phyloP scores from a whole-genome alignment of 2,113 vertebrate species.

The Hiodon tergisus region DNA sequence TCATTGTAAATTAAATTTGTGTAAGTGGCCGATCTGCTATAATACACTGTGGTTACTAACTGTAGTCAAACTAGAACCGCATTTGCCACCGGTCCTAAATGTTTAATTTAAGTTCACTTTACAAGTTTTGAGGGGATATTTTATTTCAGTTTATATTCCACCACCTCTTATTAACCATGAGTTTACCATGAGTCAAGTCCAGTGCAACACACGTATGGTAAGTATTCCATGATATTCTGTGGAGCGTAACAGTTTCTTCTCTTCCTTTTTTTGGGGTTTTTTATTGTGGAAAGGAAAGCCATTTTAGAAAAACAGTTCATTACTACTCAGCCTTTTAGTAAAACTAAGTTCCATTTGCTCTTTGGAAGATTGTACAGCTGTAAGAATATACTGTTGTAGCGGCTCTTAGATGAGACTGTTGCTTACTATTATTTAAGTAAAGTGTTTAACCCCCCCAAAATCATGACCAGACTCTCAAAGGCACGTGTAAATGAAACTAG shows the following conservation, averaged over 20 bases:
- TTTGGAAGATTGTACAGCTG: too few relatives aligned
- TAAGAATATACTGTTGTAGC: too few relatives aligned
- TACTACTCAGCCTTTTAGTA: not conserved
- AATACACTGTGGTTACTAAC: constrained; percentile 1
- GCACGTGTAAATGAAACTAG: too few relatives aligned
- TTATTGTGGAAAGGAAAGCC: not conserved
- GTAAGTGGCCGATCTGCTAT: not conserved
- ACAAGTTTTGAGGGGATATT: not conserved
- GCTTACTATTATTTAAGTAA: too few relatives aligned
- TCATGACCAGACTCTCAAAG: too few relatives aligned
- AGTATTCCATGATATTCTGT: not conserved
- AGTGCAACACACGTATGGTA: not conserved
- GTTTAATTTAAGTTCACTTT: constrained; percentile 9
- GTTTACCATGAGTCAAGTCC: not conserved
- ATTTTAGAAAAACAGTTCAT: not conserved
- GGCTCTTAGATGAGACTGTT: too few relatives aligned
- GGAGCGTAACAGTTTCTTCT: too few relatives aligned
- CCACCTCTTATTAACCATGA: not conserved
- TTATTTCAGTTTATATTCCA: not conserved
- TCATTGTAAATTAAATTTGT: constrained; percentile 18
- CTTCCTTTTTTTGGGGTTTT: not conserved
- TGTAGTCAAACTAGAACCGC: not conserved
- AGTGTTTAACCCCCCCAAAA: too few relatives aligned
- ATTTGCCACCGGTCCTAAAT: not conserved
- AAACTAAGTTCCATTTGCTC: not conserved